Base-by-base conservation (phyloP, 1,140 invertebrate genomes). In the Acromyrmex heyeri region DNA sequence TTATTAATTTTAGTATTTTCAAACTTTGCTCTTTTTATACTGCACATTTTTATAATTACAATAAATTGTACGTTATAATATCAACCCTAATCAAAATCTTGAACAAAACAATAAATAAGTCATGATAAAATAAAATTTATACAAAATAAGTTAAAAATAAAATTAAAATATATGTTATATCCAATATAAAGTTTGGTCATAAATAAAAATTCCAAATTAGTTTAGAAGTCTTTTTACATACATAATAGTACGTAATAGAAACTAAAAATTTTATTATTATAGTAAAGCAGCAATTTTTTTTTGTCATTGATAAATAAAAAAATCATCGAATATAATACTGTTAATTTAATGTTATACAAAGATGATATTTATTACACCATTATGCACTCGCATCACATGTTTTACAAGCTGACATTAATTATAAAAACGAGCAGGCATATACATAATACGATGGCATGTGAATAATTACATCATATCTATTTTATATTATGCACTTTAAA, bases 1-100 rank as follows among this genome's bases (percentile, higher is more conserved):
- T 64, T 55, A 57, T 57, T 75, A 75, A 76, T 59, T 76, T 59
- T 44, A 70, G 0, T 72, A 48, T 72, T 50, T 27, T 34, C 8
- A 24, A 16, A 59, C 5, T 59, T 34, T 73, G 6, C 0, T 34
- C 6, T 75, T 75, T 75, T 44, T 44, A 10, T 10, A 44, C 2
- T 44, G 8, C 2, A 44, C 8, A 12, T 44, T 44, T 44, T 44
- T 44, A 10, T 3, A 44, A 44, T 44, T 38, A 44, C 38, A 44
- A 44, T 38, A 38, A 38, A 38, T 7, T 38, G 6, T 38, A 38
- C 7, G 34, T 38, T 38, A 0, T 30, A 1, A 72, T 72, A 72
- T 72, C 3, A 48, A 70, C 6, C 6, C 3, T 73, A 30, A 57
- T 34, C 14, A 34, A 18, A 16, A 59, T 6, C 2, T 75, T 57